phyloP scores from a whole-genome alignment of 2,113 vertebrate genomes.

The Ploceus nigricollis region DNA sequence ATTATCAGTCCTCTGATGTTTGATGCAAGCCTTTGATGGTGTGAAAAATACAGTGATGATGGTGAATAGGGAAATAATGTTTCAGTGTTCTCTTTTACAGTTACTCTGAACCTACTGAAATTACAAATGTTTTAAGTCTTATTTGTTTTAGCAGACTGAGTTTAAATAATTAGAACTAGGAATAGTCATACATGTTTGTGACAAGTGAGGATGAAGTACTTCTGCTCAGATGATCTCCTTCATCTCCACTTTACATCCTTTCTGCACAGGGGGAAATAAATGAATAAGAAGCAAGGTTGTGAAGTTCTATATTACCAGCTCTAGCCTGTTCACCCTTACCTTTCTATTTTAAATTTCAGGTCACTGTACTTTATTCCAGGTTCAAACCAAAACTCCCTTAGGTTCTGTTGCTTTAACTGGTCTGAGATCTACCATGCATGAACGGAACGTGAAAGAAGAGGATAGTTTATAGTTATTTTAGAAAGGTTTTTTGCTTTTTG shows the following conservation, averaged over 20 bases:
- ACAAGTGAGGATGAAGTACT: not conserved
- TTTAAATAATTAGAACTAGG: not conserved
- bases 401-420: not conserved
- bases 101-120: not conserved
- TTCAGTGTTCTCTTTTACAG: not conserved
- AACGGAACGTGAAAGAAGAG: not conserved
- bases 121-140: not conserved
- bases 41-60: not conserved
- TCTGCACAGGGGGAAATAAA: not conserved
- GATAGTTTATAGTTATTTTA: not conserved
- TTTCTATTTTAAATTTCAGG: conserved; percentile 23
- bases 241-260: not conserved
- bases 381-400: not conserved
- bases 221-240: not conserved
- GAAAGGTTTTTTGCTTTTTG: not conserved
- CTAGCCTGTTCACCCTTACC: not conserved
- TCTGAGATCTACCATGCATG: not conserved
- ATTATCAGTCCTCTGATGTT: not conserved
- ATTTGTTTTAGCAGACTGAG: not conserved
- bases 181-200: not conserved
- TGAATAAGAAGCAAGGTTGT: not conserved
- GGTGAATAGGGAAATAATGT: not conserved
- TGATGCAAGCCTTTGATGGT: not conserved
- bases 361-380: not conserved
- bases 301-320: not conserved